Base-by-base conservation (phyloP, 2,113 vertebrate genomes). In the Stercorarius parasiticus region DNA sequence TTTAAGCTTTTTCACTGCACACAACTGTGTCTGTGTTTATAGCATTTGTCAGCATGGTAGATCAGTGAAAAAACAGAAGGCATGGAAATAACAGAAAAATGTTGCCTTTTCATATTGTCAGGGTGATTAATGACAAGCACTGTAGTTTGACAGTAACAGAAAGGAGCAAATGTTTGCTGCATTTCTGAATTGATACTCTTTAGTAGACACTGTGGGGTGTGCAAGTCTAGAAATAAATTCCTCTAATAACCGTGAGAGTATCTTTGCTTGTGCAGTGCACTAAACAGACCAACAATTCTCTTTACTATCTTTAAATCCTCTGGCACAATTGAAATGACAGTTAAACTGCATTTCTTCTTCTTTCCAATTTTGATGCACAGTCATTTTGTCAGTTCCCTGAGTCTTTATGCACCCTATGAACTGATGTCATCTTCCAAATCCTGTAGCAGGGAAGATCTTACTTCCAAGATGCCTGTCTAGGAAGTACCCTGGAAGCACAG, bases 171-270 rank as follows among this genome's bases (percentile, higher is more conserved):
- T 82, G 30, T 66, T 66, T 29, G 3, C 53, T 80, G 71, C 45
- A 62, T 86, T 95, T 96, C 87, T 73, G 82, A 80, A 86, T 27
- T 93, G 78, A 70, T 93, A 55, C 11, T 53, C 65, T 91, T 85
- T 85, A 62, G 70, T 55, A 83, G 72, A 62, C 53, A 61, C 58
- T 42, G 66, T 82, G 62, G 49, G 58, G 45, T 36, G 70, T 82
- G 62, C 62, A 93, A 82, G 87, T 40, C 52, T 69, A 56, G 89
- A 93, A 95, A 94, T 93, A 95, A 94, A 95, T 96, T 90, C 52
- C 43, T 83, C 40, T 88, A 80, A 90, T 86, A 95, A 83, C 62
- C 27, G 53, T 15, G 38, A 86, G 76, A 95, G 18, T 74, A 47
- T 34, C 80, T 86, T 81, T 87, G 77, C 84, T 81, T 73, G 91